Evolutionary conservation across 2,797 vertebrate species (phyloP).

Genomic region (Furcifer pardalis): DNA sequence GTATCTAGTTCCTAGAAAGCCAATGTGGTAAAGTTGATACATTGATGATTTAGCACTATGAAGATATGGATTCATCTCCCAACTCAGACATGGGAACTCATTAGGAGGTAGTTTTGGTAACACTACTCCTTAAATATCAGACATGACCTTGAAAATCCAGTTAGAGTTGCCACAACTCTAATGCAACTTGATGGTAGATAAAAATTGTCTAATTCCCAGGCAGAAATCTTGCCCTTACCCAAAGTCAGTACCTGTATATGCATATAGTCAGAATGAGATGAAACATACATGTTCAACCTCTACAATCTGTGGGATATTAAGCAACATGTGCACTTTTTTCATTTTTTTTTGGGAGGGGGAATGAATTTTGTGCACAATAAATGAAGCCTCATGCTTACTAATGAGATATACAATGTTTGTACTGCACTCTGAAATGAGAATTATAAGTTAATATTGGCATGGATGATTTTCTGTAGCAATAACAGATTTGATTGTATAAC

Average conservation of each 20-base stretch:
- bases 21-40: neutral
- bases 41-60: too few relatives aligned
- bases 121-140: too few relatives aligned
- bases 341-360: neutral
- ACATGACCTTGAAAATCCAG: too few relatives aligned
- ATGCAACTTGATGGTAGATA: too few relatives aligned
- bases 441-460: neutral
- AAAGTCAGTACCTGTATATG: rapidly evolving
- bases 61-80: too few relatives aligned
- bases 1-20: too few relatives aligned
- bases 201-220: neutral
- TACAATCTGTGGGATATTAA: neutral
- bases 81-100: too few relatives aligned
- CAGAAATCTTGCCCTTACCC: neutral
- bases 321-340: neutral
- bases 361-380: neutral
- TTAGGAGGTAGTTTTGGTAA: too few relatives aligned
- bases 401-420: neutral
- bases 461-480: constrained; percentile 14
- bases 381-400: neutral
- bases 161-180: too few relatives aligned
- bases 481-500: neutral
- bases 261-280: neutral
- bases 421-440: neutral
- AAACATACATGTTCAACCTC: neutral